These are phyloP conservation scores for Drosophila grimshawi DNA, from an alignment of 1,140 invertebrate genomes.

Conservation along the genomic window DNA sequence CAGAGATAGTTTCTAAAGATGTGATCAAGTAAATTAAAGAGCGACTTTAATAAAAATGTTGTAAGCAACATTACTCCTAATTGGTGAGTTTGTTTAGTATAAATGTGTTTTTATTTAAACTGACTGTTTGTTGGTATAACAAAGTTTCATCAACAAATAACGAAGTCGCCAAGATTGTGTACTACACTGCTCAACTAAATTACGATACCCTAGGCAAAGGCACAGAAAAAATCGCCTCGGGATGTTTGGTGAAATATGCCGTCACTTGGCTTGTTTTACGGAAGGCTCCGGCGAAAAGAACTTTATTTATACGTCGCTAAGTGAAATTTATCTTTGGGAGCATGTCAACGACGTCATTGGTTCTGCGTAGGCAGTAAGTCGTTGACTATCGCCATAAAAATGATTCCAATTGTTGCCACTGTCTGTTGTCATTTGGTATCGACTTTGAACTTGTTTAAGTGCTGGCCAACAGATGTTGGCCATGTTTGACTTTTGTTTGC, in stretches of 20 bases:
- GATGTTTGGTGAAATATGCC: slow-evolving; percentile 57
- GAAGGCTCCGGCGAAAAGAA: slow-evolving; percentile 50
- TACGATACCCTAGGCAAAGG: background rate
- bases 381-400: slow-evolving; percentile 37
- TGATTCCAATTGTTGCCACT: slow-evolving; percentile 44
- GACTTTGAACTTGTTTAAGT: slow-evolving; percentile 64
- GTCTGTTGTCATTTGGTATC: slow-evolving; percentile 20
- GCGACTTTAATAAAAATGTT: no score
- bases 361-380: slow-evolving; percentile 29
- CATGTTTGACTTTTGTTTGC: slow-evolving; percentile 51
- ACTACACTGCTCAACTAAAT: no score
- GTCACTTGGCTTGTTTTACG: slow-evolving; percentile 47
- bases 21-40: no score
- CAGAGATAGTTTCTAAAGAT: no score
- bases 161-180: no score
- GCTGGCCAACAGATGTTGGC: slow-evolving; percentile 45
- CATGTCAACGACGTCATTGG: slow-evolving; percentile 65
- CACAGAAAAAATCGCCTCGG: slow-evolving; percentile 33
- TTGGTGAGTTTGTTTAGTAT: no score
- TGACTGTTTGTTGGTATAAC: no score
- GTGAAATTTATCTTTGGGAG: slow-evolving; percentile 79
- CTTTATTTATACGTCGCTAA: slow-evolving; percentile 79
- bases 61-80: no score
- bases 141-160: no score
- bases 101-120: no score